Conservation (phyloP, 2,797 vertebrate species). For the Nothura maculosa region DNA sequence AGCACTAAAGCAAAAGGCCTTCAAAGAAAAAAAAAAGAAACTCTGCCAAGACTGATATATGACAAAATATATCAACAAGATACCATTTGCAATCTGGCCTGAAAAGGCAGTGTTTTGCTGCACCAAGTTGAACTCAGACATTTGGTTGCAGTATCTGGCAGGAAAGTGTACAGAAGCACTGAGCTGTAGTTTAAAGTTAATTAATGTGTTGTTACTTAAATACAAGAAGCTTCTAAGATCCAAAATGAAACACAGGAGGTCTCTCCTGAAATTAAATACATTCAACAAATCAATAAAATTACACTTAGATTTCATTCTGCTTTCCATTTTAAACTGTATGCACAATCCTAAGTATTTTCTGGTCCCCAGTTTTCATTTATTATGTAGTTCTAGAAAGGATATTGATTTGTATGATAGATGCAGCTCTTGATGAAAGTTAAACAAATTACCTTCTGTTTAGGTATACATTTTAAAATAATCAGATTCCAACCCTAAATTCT, state of each 20-base stretch:
- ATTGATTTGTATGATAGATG: not conserved
- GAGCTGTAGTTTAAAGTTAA: not conserved
- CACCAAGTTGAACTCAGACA: not conserved
- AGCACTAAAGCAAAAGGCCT: not conserved
- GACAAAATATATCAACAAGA: not conserved
- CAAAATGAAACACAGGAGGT: not conserved
- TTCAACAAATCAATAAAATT: not conserved
- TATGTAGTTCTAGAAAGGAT: not conserved
- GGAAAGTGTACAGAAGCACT: not conserved
- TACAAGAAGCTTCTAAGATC: not conserved
- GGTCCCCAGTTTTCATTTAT: not conserved
- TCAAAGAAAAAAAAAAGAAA: not conserved
- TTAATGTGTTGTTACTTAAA: not conserved
- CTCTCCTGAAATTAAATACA: not conserved
- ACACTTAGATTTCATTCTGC: not conserved
- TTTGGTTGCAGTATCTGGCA: not conserved
- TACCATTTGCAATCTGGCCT: not conserved
- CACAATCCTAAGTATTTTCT: not conserved
- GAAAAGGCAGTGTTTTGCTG: not conserved
- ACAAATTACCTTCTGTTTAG: not conserved
- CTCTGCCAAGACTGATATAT: not conserved
- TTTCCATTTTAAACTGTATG: not conserved
- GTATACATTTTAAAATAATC: not conserved
- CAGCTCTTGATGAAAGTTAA: not conserved
- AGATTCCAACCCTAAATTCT: not conserved